Evolutionary conservation across 2,888 invertebrate species (phyloP), one percentile per base, ranked within the genome.

Genomic region (Flexamia atlantica): DNA sequence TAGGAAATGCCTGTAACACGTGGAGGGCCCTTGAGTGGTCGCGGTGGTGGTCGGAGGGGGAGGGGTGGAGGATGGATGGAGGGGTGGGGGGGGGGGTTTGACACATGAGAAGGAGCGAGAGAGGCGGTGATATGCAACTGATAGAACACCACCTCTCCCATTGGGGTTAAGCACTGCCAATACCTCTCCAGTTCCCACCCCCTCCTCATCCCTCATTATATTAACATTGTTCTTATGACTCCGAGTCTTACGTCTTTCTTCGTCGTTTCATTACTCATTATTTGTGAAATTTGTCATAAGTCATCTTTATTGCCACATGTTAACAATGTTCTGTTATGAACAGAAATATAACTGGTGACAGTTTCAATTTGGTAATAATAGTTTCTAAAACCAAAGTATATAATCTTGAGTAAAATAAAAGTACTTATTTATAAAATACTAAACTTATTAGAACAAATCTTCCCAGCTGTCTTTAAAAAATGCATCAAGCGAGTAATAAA

Each of bases 111-210:
- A 76, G 10, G 76, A 32, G 28, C 1, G 76, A 76, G 76, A 42
- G 46, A 50, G 32, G 30, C 50, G 28, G 3, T 42, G 76, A 76
- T 76, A 46, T 50, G 32, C 50, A 76, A n/a, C 30, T 32, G 76
- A 76, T 76, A 76, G 76, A 76, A 53, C 76, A 76, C 50, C 42
- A 23, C n/a, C 23, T 14, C 76, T 50, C 25, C 50, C 76, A 50
- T 46, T 50, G 53, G 42, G 53, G 28, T 25, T 50, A 53, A 76
- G 50, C 50, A 28, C 50, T 50, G 5, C 20, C 76, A 50, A 76
- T 76, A 46, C 23, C 57, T 23, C 57, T 57, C 17, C 57, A 23
- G 14, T 3, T 20, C 20, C 57, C 50, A 7, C 14, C 12, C 42
- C 20, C 14, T 42, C 74, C 25, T 28, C 2, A 1, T 25, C 28